Evolutionary conservation across 1,140 invertebrate species (phyloP).

Genomic region (Zaprionus ghesquierei): DNA sequence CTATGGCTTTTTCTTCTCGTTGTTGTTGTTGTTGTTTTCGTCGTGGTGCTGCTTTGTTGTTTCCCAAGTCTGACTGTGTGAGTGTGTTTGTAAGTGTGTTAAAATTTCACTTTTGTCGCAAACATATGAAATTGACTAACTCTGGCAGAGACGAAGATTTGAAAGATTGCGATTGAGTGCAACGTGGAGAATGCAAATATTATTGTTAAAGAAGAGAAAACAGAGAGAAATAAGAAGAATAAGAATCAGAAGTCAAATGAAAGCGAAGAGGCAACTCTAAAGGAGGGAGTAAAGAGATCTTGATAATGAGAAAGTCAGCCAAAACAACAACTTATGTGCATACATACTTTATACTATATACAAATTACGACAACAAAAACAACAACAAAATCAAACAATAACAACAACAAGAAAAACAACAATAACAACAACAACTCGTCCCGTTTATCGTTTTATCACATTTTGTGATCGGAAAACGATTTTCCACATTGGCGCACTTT

Average conservation of each 20-base stretch:
- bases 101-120: slow-evolving; percentile 46
- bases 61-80: slow-evolving; percentile 17
- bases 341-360: no score
- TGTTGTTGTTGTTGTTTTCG: neutral
- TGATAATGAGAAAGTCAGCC: neutral
- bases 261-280: no score
- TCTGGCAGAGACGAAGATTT: neutral
- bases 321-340: neutral
- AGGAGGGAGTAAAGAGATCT: neutral
- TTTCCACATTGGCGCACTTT: slow-evolving; percentile 56
- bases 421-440: neutral
- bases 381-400: neutral
- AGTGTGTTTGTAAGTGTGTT: slow-evolving; percentile 10
- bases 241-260: no score
- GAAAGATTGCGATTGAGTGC: neutral
- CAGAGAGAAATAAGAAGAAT: neutral
- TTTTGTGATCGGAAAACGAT: slow-evolving; percentile 50
- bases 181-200: neutral
- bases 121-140: neutral
- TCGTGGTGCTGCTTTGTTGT: slow-evolving; percentile 1
- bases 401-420: neutral
- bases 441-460: slow-evolving; percentile 22
- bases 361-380: no score
- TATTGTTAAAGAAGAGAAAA: neutral
- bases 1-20: slow-evolving; percentile 23